Evolutionary conservation across 2,888 invertebrate genomes (phyloP).

Genomic region (Andrena camellia): DNA sequence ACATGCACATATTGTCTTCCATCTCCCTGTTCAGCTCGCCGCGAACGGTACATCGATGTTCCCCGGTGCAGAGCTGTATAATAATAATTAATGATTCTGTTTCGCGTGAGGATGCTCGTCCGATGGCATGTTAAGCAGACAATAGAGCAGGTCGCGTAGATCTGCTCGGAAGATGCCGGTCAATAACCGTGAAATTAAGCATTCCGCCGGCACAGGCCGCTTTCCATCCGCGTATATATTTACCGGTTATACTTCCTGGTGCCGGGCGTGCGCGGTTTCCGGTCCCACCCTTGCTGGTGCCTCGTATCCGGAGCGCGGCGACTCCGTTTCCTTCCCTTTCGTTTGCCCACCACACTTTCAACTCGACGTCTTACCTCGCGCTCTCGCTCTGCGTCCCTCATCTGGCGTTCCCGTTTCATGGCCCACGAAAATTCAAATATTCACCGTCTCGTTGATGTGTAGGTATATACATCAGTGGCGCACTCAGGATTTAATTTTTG

Average conservation of each 20-base stretch:
- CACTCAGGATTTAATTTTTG: no score
- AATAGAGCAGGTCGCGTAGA: conserved; percentile 67
- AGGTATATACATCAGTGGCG: no score
- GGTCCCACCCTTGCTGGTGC: conserved; percentile 61
- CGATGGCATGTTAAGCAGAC: conserved; percentile 51
- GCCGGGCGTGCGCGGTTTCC: conserved; percentile 66
- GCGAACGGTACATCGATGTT: neutral
- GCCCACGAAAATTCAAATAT: neutral
- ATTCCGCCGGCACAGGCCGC: conserved; percentile 66
- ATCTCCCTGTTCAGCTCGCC: neutral
- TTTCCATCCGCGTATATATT: conserved; percentile 72
- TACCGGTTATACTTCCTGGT: conserved; percentile 75
- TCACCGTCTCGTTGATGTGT: neutral
- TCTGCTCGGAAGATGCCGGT: conserved; percentile 63
- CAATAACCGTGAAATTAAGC: conserved; percentile 72
- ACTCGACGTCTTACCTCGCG: neutral
- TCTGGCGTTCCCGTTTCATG: neutral
- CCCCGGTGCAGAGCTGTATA: conserved; percentile 12
- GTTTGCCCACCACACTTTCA: conserved; percentile 10
- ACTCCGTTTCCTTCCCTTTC: conserved; percentile 41
- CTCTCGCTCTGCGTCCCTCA: neutral
- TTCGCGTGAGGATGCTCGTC: conserved; percentile 39
- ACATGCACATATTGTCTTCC: neutral
- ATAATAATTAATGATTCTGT: conserved; percentile 55
- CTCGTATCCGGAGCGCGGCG: conserved; percentile 57